A percentile compares a stretch with the other conserved stretches of the same genome.
Evolutionary conservation across 2,797 vertebrate species (phyloP).

Genomic region (Falco cherrug): DNA sequence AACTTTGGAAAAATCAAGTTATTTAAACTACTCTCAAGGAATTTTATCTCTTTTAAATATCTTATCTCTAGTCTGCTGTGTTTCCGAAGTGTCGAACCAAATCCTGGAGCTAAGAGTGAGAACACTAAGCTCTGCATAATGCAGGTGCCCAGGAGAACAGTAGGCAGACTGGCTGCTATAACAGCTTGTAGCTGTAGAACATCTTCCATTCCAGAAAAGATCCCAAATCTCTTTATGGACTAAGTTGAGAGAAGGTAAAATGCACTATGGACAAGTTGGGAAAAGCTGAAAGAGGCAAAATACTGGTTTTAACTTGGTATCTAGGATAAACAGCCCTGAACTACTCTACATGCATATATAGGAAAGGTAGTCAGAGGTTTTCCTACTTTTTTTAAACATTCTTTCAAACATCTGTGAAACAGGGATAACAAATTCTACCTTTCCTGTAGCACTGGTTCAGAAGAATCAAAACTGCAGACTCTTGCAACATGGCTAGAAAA

Average conservation of each 20-base stretch:
- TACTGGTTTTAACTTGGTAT: not conserved
- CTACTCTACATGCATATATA: not conserved
- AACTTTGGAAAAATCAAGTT: not conserved
- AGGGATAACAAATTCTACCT: not conserved
- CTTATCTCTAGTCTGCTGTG: not conserved
- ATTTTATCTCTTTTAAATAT: slow-evolving; percentile 15
- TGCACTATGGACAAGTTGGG: slow-evolving; percentile 3
- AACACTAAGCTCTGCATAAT: slow-evolving; percentile 53
- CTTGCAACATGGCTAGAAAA: not conserved
- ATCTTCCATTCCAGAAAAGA: slow-evolving; percentile 55
- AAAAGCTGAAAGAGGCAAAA: slow-evolving; percentile 38
- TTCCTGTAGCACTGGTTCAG: not conserved
- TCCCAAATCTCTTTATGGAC: slow-evolving; percentile 67
- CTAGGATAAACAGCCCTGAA: slow-evolving; percentile 24
- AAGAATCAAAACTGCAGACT: not conserved
- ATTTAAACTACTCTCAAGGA: not conserved
- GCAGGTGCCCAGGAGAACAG: slow-evolving; percentile 58
- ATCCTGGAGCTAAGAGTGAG: slow-evolving; percentile 25
- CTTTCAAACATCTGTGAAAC: not conserved
- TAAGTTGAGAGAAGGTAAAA: slow-evolving; percentile 49
- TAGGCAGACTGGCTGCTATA: slow-evolving; percentile 51
- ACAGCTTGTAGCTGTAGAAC: slow-evolving; percentile 58
- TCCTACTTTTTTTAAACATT: not conserved
- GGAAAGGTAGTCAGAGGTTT: not conserved
- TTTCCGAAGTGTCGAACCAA: slow-evolving; percentile 41